Conservation (phyloP, 1,140 invertebrate species). For the Rhopalosiphum padi region DNA sequence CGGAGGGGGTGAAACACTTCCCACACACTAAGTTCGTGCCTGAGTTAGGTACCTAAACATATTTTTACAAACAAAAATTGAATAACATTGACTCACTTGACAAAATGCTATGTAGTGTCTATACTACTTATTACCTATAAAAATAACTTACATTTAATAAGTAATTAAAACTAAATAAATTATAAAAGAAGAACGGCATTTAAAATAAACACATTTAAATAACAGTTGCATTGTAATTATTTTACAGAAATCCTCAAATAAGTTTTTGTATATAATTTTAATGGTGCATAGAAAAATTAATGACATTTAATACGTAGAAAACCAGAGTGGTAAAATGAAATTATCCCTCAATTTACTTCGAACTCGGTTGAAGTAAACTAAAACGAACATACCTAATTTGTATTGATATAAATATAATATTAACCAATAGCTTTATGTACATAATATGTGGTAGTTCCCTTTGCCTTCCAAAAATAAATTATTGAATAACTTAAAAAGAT, state of each 20-base stretch:
- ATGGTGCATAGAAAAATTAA: background rate
- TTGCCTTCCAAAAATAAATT: background rate
- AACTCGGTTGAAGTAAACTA: background rate
- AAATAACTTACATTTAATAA: too few species aligned
- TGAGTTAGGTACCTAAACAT: background rate
- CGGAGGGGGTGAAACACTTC: too few species aligned
- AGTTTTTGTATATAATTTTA: background rate
- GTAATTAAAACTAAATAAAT: background rate
- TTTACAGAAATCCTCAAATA: background rate
- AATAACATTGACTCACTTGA: background rate
- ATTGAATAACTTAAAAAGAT: background rate
- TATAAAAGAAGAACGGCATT: background rate
- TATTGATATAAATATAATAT: background rate
- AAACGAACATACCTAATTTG: background rate
- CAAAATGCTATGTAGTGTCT: background rate
- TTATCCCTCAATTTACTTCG: background rate
- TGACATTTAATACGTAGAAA: background rate
- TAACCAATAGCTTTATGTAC: background rate
- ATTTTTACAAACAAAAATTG: background rate
- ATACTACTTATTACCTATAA: background rate
- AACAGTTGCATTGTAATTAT: background rate
- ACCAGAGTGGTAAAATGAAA: background rate
- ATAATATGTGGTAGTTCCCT: background rate
- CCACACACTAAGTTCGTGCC: too few species aligned
- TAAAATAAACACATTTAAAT: background rate